Evolutionary conservation across 2,797 vertebrate species (phyloP).

Genomic region (Fundulus diaphanus): DNA sequence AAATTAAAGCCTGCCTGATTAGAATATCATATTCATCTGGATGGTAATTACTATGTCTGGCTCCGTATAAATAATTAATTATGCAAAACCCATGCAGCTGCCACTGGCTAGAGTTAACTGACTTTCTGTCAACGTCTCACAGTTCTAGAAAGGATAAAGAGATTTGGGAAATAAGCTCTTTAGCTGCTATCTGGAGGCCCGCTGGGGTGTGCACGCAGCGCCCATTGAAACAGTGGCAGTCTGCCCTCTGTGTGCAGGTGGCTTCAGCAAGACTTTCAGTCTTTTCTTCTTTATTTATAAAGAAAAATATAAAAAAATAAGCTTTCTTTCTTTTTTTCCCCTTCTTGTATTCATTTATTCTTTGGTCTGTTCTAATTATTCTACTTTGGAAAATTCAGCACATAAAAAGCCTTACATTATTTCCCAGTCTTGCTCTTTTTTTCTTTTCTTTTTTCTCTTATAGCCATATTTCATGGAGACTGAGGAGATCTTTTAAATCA

Average conservation of each 20-base stretch:
- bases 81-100: slow-evolving; percentile 99
- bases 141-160: slow-evolving; percentile 87
- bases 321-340: slow-evolving; percentile 39
- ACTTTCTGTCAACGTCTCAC: slow-evolving; percentile 92
- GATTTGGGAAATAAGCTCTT: slow-evolving; percentile 90
- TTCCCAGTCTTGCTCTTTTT: not conserved
- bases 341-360: slow-evolving; percentile 26
- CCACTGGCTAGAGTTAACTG: slow-evolving; percentile 94
- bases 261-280: slow-evolving; percentile 63
- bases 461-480: not conserved
- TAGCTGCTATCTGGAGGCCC: slow-evolving; percentile 82
- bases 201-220: slow-evolving; percentile 71
- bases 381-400: slow-evolving; percentile 28
- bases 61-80: slow-evolving; percentile 99
- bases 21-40: slow-evolving; percentile 99
- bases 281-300: slow-evolving; percentile 64
- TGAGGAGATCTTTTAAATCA: not conserved
- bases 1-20: slow-evolving; percentile 97
- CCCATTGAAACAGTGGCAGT: slow-evolving; percentile 78
- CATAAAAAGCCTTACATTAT: too few species aligned
- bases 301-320: slow-evolving; percentile 55
- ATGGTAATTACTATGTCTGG: slow-evolving; percentile 99
- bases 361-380: slow-evolving; percentile 1
- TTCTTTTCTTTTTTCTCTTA: not conserved
- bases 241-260: slow-evolving; percentile 80